Conservation (phyloP, 1,140 invertebrate species). For the Pachypeltis micranthus region DNA sequence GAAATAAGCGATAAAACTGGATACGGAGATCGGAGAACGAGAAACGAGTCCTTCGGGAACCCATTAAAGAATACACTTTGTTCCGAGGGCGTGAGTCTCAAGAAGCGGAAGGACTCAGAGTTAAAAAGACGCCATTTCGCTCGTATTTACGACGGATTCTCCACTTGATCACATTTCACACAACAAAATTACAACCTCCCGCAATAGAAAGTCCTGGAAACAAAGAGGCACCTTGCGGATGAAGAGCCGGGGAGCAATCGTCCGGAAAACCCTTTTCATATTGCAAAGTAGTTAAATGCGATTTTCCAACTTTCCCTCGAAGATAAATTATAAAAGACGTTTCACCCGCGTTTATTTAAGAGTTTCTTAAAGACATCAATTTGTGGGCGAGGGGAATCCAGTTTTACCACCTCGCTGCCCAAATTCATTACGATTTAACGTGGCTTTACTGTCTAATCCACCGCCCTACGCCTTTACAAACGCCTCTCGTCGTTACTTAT, state of each 20-base stretch:
- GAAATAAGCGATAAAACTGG: slow-evolving; percentile 10
- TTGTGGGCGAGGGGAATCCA: not conserved
- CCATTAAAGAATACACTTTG: slow-evolving; percentile 13
- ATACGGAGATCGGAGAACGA: not conserved
- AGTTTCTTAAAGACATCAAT: not conserved
- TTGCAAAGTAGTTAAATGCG: slow-evolving; percentile 16
- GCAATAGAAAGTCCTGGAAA: slow-evolving; percentile 6
- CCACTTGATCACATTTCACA: slow-evolving; percentile 13
- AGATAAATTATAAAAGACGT: too few relatives aligned
- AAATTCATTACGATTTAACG: slow-evolving; percentile 3
- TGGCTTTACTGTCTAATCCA: not conserved
- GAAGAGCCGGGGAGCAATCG: not conserved
- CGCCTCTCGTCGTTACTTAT: not conserved
- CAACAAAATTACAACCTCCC: slow-evolving; percentile 6
- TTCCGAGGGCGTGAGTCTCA: too few relatives aligned
- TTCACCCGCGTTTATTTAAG: too few relatives aligned
- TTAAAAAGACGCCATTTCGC: too few relatives aligned
- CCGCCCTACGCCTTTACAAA: too few relatives aligned
- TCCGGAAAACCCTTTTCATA: slow-evolving; percentile 15
- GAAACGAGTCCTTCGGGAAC: slow-evolving; percentile 3
- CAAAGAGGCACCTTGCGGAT: not conserved
- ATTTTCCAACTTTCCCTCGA: too few relatives aligned
- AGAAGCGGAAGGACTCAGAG: too few relatives aligned
- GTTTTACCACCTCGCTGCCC: slow-evolving; percentile 1
- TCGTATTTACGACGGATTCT: not conserved